These are phyloP conservation scores for Pentamera pediparva DNA, from an alignment of 53 echinoderm and acorn worm genomes.

Conservation along the genomic window DNA sequence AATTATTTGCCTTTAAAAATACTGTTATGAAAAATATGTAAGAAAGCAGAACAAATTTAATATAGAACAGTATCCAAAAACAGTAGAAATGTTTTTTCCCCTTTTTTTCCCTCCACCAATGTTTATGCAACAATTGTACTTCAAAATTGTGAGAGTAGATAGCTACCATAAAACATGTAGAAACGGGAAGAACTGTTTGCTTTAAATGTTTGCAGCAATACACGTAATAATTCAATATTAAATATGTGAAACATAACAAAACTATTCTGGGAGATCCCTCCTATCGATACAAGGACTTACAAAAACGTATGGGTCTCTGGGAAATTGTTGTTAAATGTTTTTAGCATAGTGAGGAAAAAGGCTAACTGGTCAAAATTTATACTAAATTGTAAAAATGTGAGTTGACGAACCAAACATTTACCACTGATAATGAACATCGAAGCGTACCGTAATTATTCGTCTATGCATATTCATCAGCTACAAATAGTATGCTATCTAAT, in stretches of 20 bases:
- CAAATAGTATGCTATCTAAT: no score
- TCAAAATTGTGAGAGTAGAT: constrained; percentile 45
- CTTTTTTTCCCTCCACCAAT: background rate
- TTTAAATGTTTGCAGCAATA: constrained; percentile 39
- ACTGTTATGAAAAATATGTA: constrained; percentile 46
- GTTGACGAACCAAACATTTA: no score
- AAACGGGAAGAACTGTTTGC: constrained; percentile 21
- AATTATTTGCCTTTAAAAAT: constrained; percentile 46
- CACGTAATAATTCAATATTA: constrained; percentile 41
- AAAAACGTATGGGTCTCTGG: constrained; percentile 15
- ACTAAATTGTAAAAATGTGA: no score
- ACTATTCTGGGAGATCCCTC: constrained; percentile 21
- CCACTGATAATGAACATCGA: no score
- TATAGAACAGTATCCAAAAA: constrained; percentile 44
- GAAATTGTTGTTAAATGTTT: constrained; percentile 30
- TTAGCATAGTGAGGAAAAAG: constrained; percentile 36
- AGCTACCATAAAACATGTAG: constrained; percentile 41
- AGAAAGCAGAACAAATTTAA: constrained; percentile 43
- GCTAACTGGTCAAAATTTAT: no score
- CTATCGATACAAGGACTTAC: constrained; percentile 21
- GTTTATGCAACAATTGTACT: constrained; percentile 40
- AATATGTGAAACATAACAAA: constrained; percentile 41
- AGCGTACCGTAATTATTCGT: no score
- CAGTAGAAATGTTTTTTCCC: constrained; percentile 30
- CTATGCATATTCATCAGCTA: no score